A percentile compares a stretch with the other conserved stretches of the same genome.
These are phyloP conservation scores for Imbricaverruca yamaguchii DNA, from an alignment of 2,888 invertebrate genomes.

Conservation along the genomic window DNA sequence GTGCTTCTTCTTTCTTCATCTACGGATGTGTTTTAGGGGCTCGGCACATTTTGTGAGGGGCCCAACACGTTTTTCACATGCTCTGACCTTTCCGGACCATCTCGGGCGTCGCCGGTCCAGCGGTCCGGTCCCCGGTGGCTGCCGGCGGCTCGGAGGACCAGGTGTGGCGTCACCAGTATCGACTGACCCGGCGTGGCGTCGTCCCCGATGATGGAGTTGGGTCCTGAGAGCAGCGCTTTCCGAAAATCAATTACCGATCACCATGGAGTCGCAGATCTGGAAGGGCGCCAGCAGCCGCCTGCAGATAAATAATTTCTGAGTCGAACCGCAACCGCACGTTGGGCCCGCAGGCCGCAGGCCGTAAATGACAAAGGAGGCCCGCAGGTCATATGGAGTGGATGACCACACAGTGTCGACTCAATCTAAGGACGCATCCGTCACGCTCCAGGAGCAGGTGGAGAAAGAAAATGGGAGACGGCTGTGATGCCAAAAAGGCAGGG, in stretches of 20 bases:
- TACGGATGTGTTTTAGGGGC: too few species aligned
- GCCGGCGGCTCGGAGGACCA: background rate
- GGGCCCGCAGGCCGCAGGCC: too few species aligned
- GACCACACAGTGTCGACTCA: background rate
- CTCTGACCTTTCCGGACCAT: too few species aligned
- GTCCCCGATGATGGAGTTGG: background rate
- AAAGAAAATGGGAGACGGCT: background rate
- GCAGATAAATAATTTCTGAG: slow-evolving; percentile 1
- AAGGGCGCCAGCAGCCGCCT: background rate
- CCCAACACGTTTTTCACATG: too few species aligned
- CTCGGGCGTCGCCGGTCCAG: too few species aligned
- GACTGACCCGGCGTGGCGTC: background rate
- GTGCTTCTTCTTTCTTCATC: too few species aligned
- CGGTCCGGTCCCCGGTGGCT: background rate
- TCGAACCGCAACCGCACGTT: background rate
- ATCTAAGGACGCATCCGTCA: too few species aligned
- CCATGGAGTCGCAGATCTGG: background rate
- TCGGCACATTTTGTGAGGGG: too few species aligned
- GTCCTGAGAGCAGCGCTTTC: background rate
- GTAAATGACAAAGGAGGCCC: background rate
- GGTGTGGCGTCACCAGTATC: background rate
- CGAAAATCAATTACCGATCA: slow-evolving; percentile 14
- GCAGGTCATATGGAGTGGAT: background rate
- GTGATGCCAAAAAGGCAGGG: too few species aligned
- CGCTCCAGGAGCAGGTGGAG: background rate